These are phyloP conservation scores for Urocynchramus pylzowi DNA, from an alignment of 2,113 vertebrate genomes.

Conservation along the genomic window DNA sequence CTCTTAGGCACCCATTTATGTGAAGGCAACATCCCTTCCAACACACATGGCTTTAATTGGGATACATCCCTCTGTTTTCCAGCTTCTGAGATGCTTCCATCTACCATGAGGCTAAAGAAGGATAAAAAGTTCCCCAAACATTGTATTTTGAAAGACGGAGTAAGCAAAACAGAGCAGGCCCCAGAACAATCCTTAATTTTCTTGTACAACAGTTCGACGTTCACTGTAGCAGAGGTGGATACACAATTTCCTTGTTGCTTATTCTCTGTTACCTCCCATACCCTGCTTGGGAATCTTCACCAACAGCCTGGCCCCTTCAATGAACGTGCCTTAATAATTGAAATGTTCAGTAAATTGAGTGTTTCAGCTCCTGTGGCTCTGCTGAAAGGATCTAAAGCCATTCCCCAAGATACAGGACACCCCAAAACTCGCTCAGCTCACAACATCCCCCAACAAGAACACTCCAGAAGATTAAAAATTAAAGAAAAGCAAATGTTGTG, in stretches of 20 bases:
- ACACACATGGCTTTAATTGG: neutral
- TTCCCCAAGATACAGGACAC: neutral
- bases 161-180: neutral
- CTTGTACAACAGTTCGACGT: rapidly evolving
- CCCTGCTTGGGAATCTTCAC: neutral
- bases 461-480: neutral
- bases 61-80: neutral
- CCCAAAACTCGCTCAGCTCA: neutral
- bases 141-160: neutral
- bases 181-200: neutral
- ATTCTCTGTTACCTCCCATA: neutral
- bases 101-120: neutral
- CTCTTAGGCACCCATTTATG: neutral
- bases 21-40: neutral
- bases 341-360: neutral
- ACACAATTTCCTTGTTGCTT: neutral
- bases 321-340: rapidly evolving
- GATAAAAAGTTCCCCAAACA: neutral
- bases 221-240: neutral
- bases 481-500: neutral
- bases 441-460: neutral
- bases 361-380: neutral
- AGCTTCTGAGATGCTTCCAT: neutral
- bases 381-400: neutral
- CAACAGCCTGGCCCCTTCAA: neutral